Percentiles rank a stretch among this genome's conserved stretches.
phyloP scores from a whole-genome alignment of 2,888 invertebrate species.

The Melanostoma mellinum region DNA sequence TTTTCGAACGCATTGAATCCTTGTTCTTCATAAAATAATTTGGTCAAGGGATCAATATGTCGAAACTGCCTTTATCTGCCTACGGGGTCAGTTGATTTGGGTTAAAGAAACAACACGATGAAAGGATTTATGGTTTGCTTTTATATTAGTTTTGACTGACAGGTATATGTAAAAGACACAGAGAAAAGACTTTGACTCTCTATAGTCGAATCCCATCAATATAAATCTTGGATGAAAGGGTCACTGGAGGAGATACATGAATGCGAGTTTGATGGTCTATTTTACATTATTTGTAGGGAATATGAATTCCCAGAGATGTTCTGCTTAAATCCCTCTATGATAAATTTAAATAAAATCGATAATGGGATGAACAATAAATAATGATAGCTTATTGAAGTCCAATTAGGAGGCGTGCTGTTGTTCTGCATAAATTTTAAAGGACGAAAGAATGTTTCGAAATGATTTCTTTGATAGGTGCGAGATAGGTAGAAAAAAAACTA shows the following conservation, averaged over 20 bases:
- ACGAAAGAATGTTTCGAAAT: neutral
- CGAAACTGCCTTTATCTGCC: too few species aligned
- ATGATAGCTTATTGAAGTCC: conserved; percentile 32
- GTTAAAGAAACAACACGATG: neutral
- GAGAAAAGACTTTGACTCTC: conserved; percentile 2
- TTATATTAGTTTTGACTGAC: conserved; percentile 50
- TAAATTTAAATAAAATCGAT: conserved; percentile 24
- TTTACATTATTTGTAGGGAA: conserved; percentile 25
- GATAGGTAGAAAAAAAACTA: too few species aligned
- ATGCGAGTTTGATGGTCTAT: neutral
- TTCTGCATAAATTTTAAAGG: conserved; percentile 23
- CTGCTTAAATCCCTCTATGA: conserved; percentile 27
- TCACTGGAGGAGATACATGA: neutral
- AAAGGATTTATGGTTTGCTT: conserved; percentile 46
- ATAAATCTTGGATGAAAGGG: conserved; percentile 5
- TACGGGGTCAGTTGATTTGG: neutral
- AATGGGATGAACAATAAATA: conserved; percentile 36
- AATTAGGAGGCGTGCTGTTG: conserved; percentile 30
- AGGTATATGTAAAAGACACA: conserved; percentile 25
- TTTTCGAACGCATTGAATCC: too few species aligned
- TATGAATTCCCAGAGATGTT: conserved; percentile 27
- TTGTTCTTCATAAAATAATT: too few species aligned
- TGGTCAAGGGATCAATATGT: too few species aligned
- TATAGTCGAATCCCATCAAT: conserved; percentile 8
- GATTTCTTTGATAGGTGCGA: neutral